A percentile compares a stretch with the other conserved stretches of the same genome.
These are phyloP conservation scores for Blennius ocellaris DNA, from an alignment of 2,113 vertebrate species.

Conservation along the genomic window DNA sequence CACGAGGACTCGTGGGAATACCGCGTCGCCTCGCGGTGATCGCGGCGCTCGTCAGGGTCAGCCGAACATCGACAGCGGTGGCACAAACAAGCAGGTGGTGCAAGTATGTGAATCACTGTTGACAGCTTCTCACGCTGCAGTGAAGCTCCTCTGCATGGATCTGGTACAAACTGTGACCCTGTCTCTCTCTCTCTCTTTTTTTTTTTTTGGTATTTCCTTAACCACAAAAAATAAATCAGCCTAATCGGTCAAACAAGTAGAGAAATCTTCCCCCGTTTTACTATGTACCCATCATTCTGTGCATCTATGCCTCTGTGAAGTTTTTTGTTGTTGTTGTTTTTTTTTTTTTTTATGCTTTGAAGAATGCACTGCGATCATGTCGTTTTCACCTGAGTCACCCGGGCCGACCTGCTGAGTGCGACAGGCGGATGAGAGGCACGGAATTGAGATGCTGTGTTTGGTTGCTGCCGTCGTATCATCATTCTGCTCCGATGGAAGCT, in stretches of 20 bases:
- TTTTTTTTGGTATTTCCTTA: too few relatives aligned
- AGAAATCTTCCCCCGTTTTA: too few relatives aligned
- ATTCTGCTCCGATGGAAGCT: slow-evolving; percentile 60
- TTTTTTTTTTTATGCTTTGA: slow-evolving; percentile 30
- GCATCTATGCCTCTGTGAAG: slow-evolving; percentile 24
- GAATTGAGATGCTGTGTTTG: slow-evolving; percentile 43
- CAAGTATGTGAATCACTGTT: slow-evolving; percentile 35
- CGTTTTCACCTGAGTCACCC: slow-evolving; percentile 36
- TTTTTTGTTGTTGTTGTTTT: not conserved
- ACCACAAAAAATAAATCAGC: too few relatives aligned
- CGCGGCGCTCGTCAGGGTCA: slow-evolving; percentile 58
- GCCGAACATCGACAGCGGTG: slow-evolving; percentile 31
- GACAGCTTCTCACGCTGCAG: slow-evolving; percentile 19
- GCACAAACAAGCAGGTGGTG: slow-evolving; percentile 67
- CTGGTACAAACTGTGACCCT: not conserved
- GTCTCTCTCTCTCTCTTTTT: too few relatives aligned
- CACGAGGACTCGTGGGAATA: slow-evolving; percentile 57
- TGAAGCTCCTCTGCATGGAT: not conserved
- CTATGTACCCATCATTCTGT: not conserved
- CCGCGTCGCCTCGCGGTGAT: slow-evolving; percentile 61
- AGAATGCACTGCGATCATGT: slow-evolving; percentile 16
- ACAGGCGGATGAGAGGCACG: slow-evolving; percentile 16
- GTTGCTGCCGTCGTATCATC: slow-evolving; percentile 29
- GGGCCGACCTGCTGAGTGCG: slow-evolving; percentile 18
- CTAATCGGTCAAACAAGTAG: too few relatives aligned